Conservation (phyloP, 1,140 invertebrate species). For the Megathymus violae region DNA sequence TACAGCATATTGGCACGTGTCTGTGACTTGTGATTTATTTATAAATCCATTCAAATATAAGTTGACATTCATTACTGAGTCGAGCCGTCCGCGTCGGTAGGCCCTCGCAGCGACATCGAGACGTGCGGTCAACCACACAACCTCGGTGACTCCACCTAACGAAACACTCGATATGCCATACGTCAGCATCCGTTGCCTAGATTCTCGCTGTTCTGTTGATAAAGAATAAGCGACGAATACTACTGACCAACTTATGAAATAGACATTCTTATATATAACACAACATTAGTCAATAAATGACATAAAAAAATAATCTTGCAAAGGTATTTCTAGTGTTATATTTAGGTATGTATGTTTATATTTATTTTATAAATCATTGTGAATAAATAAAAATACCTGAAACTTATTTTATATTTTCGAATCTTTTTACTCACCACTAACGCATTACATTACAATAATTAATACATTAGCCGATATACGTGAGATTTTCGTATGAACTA, state of each 20-base stretch:
- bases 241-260: not conserved
- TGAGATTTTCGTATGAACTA: too few relatives aligned
- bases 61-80: not conserved
- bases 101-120: slow-evolving; percentile 39
- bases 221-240: slow-evolving; percentile 4
- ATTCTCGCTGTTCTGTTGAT: slow-evolving; percentile 5
- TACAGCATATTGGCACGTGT: slow-evolving; percentile 1
- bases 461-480: too few relatives aligned
- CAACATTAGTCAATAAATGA: too few relatives aligned
- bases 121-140: slow-evolving; percentile 51
- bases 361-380: too few relatives aligned
- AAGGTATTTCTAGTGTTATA: too few relatives aligned
- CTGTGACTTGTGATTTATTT: slow-evolving; percentile 15
- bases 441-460: too few relatives aligned
- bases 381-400: too few relatives aligned
- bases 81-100: slow-evolving; percentile 20
- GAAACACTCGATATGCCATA: slow-evolving; percentile 38
- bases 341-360: too few relatives aligned
- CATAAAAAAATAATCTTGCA: too few relatives aligned
- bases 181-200: slow-evolving; percentile 13
- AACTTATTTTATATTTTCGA: too few relatives aligned
- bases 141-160: slow-evolving; percentile 33
- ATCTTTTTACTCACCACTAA: too few relatives aligned
- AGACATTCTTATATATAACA: too few relatives aligned
- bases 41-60: slow-evolving; percentile 28